A percentile compares a stretch with the other conserved stretches of the same genome.
These are phyloP conservation scores for Tadarida brasiliensis DNA, from an alignment of 2,797 vertebrate species.

Conservation along the genomic window DNA sequence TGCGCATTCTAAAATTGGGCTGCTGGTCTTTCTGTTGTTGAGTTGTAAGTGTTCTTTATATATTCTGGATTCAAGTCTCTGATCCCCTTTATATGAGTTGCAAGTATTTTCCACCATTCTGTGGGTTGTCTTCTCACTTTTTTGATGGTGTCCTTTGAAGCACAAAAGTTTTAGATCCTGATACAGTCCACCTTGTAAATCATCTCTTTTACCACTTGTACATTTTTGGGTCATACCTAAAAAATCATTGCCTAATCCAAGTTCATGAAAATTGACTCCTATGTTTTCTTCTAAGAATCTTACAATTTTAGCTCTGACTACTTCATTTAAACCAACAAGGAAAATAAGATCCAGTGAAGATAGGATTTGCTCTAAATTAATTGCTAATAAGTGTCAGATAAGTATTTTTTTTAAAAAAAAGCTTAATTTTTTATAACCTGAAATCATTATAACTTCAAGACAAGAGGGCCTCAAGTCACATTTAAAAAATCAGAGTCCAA, in stretches of 20 bases:
- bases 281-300: conserved; percentile 28
- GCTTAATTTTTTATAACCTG: conserved; percentile 17
- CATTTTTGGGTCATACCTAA: background rate
- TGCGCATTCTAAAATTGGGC: background rate
- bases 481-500: conserved; percentile 26
- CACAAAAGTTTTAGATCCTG: background rate
- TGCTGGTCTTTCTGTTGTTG: background rate
- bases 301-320: background rate
- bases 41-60: background rate
- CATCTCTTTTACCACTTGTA: background rate
- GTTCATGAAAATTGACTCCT: background rate
- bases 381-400: background rate
- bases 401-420: background rate
- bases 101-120: background rate
- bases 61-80: conserved; percentile 5
- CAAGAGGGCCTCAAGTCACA: background rate
- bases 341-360: background rate
- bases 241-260: background rate
- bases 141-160: background rate
- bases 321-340: conserved; percentile 23
- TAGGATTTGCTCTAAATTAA: background rate
- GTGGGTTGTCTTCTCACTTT: background rate
- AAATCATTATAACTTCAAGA: conserved; percentile 48
- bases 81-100: background rate
- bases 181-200: background rate